phyloP scores from a whole-genome alignment of 2,113 vertebrate species.

The Stigmatopora argus region DNA sequence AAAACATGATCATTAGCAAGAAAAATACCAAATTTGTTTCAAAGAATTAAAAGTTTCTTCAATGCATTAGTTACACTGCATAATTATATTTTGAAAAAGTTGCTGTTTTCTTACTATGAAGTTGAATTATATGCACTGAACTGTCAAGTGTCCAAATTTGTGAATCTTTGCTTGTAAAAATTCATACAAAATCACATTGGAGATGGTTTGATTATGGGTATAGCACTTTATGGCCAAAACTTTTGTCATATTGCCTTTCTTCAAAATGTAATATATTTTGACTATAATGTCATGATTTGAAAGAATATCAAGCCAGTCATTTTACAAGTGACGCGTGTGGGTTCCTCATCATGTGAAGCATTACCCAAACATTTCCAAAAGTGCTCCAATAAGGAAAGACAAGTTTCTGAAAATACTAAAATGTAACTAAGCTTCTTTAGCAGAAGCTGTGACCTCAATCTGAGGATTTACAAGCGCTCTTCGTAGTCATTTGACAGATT shows the following conservation, averaged over 20 bases:
- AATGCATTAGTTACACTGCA: too few species aligned
- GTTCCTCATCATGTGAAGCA: background rate
- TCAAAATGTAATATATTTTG: background rate
- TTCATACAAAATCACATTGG: too few species aligned
- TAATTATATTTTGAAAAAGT: too few species aligned
- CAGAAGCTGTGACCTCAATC: conserved; percentile 13
- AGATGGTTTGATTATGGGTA: too few species aligned
- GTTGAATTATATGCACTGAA: too few species aligned
- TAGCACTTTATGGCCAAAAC: too few species aligned
- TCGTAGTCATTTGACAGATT: conserved; percentile 19
- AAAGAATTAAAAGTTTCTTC: too few species aligned
- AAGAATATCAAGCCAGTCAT: background rate
- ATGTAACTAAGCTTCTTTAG: conserved; percentile 2
- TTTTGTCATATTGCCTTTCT: background rate
- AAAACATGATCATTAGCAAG: too few species aligned
- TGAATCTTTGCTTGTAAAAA: too few species aligned
- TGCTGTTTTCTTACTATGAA: too few species aligned
- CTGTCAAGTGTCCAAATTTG: too few species aligned
- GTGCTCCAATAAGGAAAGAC: background rate
- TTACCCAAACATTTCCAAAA: background rate
- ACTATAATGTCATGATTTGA: background rate
- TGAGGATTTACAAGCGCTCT: conserved; percentile 10
- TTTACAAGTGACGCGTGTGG: background rate
- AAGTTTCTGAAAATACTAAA: conserved; percentile 9
- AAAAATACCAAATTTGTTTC: too few species aligned